These are phyloP conservation scores for Sinonovacula constricta DNA, from an alignment of 1,140 invertebrate species.

Conservation along the genomic window DNA sequence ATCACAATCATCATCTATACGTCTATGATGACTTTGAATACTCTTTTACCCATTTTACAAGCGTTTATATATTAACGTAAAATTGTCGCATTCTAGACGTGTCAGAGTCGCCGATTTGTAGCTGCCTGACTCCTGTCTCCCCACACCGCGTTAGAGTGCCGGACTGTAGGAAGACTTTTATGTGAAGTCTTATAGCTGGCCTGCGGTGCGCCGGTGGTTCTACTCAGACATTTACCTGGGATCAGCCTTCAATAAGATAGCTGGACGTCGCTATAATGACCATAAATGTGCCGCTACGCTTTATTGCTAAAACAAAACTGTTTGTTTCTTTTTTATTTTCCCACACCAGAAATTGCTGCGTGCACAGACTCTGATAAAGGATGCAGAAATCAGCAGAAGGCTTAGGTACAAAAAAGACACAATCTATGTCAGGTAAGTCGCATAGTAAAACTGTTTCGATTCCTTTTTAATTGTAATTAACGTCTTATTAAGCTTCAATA, in stretches of 20 bases:
- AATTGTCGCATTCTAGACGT: no score
- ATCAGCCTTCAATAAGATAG: not conserved
- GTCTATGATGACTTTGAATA: no score
- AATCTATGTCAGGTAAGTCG: slow-evolving; percentile 77
- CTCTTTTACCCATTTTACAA: no score
- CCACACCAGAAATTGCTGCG: slow-evolving; percentile 73
- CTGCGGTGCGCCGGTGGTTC: slow-evolving; percentile 1
- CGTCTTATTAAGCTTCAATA: no score
- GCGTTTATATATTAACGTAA: no score
- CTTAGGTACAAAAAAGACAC: slow-evolving; percentile 77
- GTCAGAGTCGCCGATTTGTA: no score
- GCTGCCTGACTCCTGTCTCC: no score
- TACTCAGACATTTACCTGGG: not conserved
- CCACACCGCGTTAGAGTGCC: no score
- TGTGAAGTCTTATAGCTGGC: not conserved
- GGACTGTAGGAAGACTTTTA: slow-evolving; percentile 1
- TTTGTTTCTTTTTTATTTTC: not conserved
- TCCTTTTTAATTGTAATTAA: no score
- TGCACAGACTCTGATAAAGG: slow-evolving; percentile 77
- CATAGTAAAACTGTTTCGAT: no score
- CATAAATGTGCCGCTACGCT: not conserved
- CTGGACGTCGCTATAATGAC: no score
- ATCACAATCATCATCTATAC: no score
- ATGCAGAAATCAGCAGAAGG: slow-evolving; percentile 78
- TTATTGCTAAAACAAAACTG: not conserved